Conservation (phyloP, 2,113 vertebrate species). For the Mesoclemmys tuberculata region DNA sequence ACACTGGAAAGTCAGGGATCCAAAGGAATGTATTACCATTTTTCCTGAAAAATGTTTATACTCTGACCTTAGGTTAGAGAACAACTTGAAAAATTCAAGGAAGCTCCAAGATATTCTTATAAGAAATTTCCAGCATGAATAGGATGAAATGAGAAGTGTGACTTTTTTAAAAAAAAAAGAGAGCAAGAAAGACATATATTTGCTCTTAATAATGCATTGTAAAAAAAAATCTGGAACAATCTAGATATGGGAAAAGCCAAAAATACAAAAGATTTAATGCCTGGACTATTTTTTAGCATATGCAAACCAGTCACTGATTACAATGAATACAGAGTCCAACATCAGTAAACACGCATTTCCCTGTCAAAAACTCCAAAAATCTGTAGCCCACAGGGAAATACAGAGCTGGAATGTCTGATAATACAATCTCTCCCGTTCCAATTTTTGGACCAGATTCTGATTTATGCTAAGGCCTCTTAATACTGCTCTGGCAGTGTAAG, state of each 20-base stretch:
- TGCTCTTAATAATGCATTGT: neutral
- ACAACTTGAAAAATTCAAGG: neutral
- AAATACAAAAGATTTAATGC: neutral
- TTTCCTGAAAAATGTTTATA: neutral
- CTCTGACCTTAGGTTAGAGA: neutral
- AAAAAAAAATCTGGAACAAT: neutral
- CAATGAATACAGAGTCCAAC: neutral
- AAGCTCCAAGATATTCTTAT: neutral
- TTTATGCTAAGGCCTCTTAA: neutral
- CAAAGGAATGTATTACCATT: neutral
- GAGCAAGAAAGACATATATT: neutral
- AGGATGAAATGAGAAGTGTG: neutral
- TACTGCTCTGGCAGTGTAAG: neutral
- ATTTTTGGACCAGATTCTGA: neutral
- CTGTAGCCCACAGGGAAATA: neutral
- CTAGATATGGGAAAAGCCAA: neutral
- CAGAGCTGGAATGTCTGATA: neutral
- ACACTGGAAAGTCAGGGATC: neutral
- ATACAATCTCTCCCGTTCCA: neutral
- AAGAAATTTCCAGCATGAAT: neutral
- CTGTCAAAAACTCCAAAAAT: neutral
- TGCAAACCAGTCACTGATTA: neutral
- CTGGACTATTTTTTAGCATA: neutral
- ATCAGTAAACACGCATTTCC: neutral
- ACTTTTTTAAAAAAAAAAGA: neutral